These are phyloP conservation scores for Herpetotheres cachinnans DNA, from an alignment of 2,113 vertebrate species.

Conservation along the genomic window DNA sequence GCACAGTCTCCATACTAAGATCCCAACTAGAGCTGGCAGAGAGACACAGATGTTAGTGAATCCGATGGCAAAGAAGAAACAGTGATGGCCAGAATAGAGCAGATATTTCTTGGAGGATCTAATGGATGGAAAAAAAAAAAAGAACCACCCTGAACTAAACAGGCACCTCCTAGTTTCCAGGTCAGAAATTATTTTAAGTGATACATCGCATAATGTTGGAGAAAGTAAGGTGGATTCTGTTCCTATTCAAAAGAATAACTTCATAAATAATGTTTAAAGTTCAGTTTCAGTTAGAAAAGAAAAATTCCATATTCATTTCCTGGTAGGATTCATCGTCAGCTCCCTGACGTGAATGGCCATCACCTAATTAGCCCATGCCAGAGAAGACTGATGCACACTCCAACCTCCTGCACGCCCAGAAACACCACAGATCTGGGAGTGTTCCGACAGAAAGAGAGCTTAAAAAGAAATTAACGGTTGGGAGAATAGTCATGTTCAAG, in stretches of 20 bases:
- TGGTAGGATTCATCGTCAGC: fast-evolving
- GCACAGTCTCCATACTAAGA: neutral
- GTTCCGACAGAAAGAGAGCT: neutral
- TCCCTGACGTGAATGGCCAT: fast-evolving
- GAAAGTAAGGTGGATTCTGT: neutral
- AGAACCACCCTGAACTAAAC: neutral
- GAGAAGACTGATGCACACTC: neutral
- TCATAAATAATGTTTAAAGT: neutral
- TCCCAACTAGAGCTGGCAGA: neutral
- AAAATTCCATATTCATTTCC: neutral
- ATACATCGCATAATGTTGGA: neutral
- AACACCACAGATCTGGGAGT: neutral
- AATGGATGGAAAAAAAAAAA: neutral
- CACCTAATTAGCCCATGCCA: neutral
- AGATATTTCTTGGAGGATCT: neutral
- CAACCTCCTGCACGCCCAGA: neutral
- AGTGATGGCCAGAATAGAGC: neutral
- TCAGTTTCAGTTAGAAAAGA: neutral
- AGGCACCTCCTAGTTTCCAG: neutral
- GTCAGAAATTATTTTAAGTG: neutral
- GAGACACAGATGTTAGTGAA: neutral
- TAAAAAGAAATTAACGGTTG: neutral
- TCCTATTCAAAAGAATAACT: neutral
- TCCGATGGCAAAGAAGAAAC: neutral
- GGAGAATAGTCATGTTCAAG: neutral